phyloP scores from a whole-genome alignment of 2,797 vertebrate species.

The Tarsius wallacei region DNA sequence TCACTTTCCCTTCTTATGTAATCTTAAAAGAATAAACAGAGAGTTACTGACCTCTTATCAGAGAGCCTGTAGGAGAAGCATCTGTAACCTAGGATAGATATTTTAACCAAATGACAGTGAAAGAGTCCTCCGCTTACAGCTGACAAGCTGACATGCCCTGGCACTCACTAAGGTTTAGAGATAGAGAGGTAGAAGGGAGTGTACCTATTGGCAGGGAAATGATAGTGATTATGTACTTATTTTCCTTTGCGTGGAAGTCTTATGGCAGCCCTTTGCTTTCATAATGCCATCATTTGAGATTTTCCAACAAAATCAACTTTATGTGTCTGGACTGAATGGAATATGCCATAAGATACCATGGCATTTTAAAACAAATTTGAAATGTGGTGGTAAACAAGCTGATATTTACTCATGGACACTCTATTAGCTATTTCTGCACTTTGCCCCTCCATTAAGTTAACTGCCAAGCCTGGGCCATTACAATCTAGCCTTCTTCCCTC shows the following conservation, averaged over 20 bases:
- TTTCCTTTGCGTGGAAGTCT: background rate
- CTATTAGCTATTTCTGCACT: conserved; percentile 72
- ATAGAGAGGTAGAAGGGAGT: background rate
- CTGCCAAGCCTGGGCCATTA: conserved; percentile 22
- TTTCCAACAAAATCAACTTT: conserved; percentile 48
- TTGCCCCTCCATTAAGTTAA: conserved; percentile 78
- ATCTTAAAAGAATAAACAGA: conserved; percentile 51
- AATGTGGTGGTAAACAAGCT: conserved; percentile 51
- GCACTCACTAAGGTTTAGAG: background rate
- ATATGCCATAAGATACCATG: conserved; percentile 1
- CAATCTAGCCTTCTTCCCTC: conserved; percentile 19
- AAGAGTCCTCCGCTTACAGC: background rate
- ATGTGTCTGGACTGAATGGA: background rate
- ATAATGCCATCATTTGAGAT: background rate
- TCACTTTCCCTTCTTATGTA: conserved; percentile 71
- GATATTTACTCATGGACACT: conserved; percentile 48
- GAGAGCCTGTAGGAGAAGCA: background rate
- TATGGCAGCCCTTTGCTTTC: background rate
- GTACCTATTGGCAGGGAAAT: background rate
- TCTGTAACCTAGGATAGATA: background rate
- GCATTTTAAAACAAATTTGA: conserved; percentile 63
- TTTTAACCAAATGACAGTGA: conserved; percentile 11
- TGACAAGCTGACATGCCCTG: background rate
- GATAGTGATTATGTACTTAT: background rate
- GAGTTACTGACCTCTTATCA: conserved; percentile 68